These are phyloP conservation scores for Oscarella lobularis DNA, from an alignment of 37 sponge, comb jelly and placozoan species.

Conservation along the genomic window DNA sequence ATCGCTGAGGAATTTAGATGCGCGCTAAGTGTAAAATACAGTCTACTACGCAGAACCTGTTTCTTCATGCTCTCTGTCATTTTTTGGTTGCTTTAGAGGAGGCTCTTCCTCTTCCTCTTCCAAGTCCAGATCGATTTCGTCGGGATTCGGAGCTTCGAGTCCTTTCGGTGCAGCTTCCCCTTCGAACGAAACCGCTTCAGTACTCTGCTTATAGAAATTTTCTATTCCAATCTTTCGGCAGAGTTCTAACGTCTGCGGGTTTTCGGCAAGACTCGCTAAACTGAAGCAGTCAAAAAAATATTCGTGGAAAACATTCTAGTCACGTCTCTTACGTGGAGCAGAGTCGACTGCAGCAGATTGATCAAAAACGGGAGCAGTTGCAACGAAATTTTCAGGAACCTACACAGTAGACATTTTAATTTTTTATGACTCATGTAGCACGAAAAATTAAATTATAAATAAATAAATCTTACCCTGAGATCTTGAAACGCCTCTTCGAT, in stretches of 20 bases:
- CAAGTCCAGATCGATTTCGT: conserved; percentile 2
- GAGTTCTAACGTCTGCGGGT: conserved; percentile 55
- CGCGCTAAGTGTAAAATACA: too few species aligned
- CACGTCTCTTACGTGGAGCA: too few species aligned
- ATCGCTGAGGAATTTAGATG: too few species aligned
- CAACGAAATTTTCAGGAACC: neutral
- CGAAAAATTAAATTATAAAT: too few species aligned
- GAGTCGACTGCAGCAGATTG: too few species aligned
- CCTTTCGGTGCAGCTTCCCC: neutral
- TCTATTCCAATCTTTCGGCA: conserved; percentile 49
- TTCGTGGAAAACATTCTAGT: too few species aligned
- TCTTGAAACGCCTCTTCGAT: conserved; percentile 18
- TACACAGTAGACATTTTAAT: too few species aligned
- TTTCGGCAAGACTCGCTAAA: conserved; percentile 15
- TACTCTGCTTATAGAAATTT: conserved; percentile 34
- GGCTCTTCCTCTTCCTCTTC: neutral
- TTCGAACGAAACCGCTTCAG: neutral
- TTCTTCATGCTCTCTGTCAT: neutral
- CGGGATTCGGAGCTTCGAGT: conserved; percentile 4
- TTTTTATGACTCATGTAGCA: too few species aligned
- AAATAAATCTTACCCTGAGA: conserved; percentile 38
- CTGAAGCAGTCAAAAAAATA: too few species aligned
- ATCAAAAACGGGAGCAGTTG: neutral
- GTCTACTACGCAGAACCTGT: too few species aligned
- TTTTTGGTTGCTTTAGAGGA: neutral